phyloP scores from a whole-genome alignment of 2,797 vertebrate genomes.

The Sphenopsis melanotis region DNA sequence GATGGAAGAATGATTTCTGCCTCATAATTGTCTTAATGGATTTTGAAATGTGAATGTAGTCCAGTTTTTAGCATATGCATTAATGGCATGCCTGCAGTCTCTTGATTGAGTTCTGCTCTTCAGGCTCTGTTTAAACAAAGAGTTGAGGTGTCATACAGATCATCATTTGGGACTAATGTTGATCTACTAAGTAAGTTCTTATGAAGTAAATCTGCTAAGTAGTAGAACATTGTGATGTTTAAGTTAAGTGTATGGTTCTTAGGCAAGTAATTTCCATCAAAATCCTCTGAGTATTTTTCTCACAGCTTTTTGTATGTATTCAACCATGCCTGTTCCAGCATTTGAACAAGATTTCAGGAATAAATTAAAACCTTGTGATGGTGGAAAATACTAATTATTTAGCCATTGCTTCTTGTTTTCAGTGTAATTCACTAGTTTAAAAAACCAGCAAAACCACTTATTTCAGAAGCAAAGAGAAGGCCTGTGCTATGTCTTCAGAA shows the following conservation, averaged over 20 bases:
- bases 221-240: background rate
- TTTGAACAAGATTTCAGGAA: background rate
- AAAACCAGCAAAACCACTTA: background rate
- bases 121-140: background rate
- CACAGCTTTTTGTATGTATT: background rate
- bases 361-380: background rate
- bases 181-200: background rate
- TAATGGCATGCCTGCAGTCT: background rate
- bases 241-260: background rate
- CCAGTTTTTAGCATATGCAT: background rate
- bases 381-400: background rate
- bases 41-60: background rate
- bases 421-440: background rate
- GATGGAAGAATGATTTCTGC: background rate
- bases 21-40: background rate
- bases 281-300: background rate
- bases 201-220: background rate
- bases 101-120: background rate
- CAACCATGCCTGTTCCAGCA: background rate
- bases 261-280: background rate
- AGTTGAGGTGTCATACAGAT: background rate
- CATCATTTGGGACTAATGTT: background rate
- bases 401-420: background rate
- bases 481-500: background rate
- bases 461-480: background rate